Base-by-base conservation (phyloP, 2,797 vertebrate genomes). In the Lophotriccus pileatus region DNA sequence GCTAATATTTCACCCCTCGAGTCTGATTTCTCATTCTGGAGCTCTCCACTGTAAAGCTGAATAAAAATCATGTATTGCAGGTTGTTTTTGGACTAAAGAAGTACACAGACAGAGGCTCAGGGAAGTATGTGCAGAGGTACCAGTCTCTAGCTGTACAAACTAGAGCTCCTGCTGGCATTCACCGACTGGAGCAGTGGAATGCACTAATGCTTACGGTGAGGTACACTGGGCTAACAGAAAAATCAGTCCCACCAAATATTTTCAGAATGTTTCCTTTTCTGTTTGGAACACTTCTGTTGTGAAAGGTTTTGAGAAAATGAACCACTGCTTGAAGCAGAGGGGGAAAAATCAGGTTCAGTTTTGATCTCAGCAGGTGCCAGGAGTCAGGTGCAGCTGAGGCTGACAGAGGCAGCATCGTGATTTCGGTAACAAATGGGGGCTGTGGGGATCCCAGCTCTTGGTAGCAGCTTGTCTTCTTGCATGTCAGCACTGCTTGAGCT, bases 361-460 rank as follows among this genome's bases (percentile, higher is more conserved):
- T 94, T 95, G 89, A 94, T 94, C 91, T 93, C 83, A 68, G 73
- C 69, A 50, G 89, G 72, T 92, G 49, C 32, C 52, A 79, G 49
- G 56, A 91, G 66, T 78, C 62, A 44, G 81, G 70, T 93, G 27
- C 89, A 73, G 73, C 60, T 91, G 73, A 39, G 84, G 78, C 75
- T 89, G n/a, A 41, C 69, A 94, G 66, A 72, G 73, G 50, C 50
- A 25, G 36, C 32, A 3, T 76, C n/a, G n/a, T 56, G 69, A 77
- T 93, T 91, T 95, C 0, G 4, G 30, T 73, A 37, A 81, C 59
- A 68, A 88, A 86, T n/a, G 62, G 50, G 68, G 73, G 27, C 36
- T 47, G 18, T 28, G 39, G 25, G 55, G 30, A 10, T 60, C 37
- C 53, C 16, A 2, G 32, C 47, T 90, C 34, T 0, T 67, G 59